Base-by-base conservation (phyloP, 2,113 vertebrate genomes). In the Cisticola juncidis region DNA sequence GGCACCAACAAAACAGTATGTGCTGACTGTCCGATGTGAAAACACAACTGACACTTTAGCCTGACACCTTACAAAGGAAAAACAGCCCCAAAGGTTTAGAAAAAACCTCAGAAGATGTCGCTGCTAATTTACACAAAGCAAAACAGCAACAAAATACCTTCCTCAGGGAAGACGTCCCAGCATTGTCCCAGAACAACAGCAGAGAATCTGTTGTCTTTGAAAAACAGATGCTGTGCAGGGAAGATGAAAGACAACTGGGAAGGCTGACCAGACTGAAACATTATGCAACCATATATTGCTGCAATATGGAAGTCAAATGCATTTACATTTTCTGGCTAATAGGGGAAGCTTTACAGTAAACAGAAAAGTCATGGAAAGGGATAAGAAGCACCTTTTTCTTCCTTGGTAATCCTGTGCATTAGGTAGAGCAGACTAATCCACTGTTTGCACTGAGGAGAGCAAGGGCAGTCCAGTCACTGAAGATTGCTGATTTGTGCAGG, bases 41-140 rank as follows among this genome's bases (percentile, higher is more conserved):
- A 94, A 70, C n/a, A 36, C 23, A 69, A 56, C 14, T 85, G 85
- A 64, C 66, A 72, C 62, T 42, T 73, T 54, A 84, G 81, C 94
- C 33, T 48, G 78, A 92, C 92, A 90, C 64, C 51, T 95, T 95
- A 73, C 81, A 68, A 58, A 86, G 68, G 71, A 92, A 80, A 97
- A 97, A 70, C 5, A 68, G 62, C 72, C 85, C 86, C 17, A 15
- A 80, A 97, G 62, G 74, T 83, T 92, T 92, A 94, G 88, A 45
- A 65, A 72, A 83, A 71, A 47, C 88, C 94, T 94, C 83, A 76
- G 91, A 95, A 83, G 90, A 90, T 90, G 83, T 95, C 22, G 11
- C 94, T 97, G 92, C 79, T 96, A 95, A 97, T 97, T 98, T 97
- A 90, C 69, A 96, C 95, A 92, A 93, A 64, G 73, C 92, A 95